Base-by-base conservation (phyloP, 2,797 vertebrate genomes). In the Myiotriccus ornatus region DNA sequence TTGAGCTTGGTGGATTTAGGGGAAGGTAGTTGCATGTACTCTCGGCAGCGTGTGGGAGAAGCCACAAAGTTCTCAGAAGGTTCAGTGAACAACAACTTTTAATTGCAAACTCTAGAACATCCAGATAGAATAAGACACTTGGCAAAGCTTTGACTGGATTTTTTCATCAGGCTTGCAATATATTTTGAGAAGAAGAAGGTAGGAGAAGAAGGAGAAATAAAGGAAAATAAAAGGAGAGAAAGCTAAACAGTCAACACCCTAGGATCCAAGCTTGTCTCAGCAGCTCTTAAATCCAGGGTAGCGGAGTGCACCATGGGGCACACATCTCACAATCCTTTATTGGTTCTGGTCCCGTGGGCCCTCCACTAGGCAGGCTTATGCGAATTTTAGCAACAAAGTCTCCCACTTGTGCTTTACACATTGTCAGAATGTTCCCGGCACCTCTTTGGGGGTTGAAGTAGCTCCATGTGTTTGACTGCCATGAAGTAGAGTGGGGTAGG, bases 1-100 rank as follows among this genome's bases (percentile, higher is more conserved):
- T 62, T 15, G 22, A 12, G 27, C 2, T 1, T 10, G 19, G 34
- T 23, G 25, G 25, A 19, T 43, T 41, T 21, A 55, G 27, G 7
- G 14, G 25, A 34, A 81, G 15, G 1, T 47, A 32, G 25, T 7
- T 60, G 10, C 32, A 41, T 7, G 12, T 53, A 10, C 25, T 35
- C 6, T 13, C 23, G 30, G 6, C 6, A 1, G 6, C 4, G 8
- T 19, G 2, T 21, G 20, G 32, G 10, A 75, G 27, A 37, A 49
- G 76, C 43, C 34, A 20, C 4, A 10, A n/a, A 62, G 23, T 50
- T 83, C 28, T n/a, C 23, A 37, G 6, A 3, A 24, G 1, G 5
- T 37, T 56, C 23, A 49, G 7, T 15, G 24, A 30, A 34, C 56
- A 69, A 25, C 8, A 30, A 44, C 28, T 69, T 43, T 50, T 50